phyloP scores from a whole-genome alignment of 2,888 invertebrate genomes.

The Hydropsyche betteni region DNA sequence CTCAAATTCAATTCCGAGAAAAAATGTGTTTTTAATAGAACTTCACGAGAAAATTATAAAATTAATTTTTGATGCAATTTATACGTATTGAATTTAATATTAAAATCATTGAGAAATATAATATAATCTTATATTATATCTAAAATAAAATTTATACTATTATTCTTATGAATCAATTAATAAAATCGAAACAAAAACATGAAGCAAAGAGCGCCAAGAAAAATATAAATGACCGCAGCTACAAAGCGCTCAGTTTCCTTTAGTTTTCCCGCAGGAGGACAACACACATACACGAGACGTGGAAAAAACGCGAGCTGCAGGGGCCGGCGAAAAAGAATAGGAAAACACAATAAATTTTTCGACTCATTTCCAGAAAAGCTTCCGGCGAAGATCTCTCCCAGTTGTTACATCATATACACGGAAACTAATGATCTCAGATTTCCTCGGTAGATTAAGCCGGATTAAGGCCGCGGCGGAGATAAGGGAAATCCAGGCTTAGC shows the following conservation, averaged over 20 bases:
- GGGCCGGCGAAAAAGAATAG: background rate
- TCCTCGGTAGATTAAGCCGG: conserved; percentile 46
- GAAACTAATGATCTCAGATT: conserved; percentile 44
- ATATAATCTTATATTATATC: too few species aligned
- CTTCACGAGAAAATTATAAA: too few species aligned
- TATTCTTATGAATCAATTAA: too few species aligned
- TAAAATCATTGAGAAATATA: too few species aligned
- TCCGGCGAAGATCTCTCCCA: conserved; percentile 24
- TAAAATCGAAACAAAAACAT: background rate
- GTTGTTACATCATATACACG: conserved; percentile 38
- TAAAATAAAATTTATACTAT: too few species aligned
- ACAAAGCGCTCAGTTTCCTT: background rate
- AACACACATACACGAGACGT: background rate
- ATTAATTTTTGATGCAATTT: too few species aligned
- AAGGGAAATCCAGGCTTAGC: conserved; percentile 42
- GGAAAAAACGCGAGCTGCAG: background rate
- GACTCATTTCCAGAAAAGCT: conserved; percentile 31
- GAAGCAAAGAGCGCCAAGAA: background rate
- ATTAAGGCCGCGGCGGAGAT: conserved; percentile 39
- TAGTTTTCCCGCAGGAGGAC: background rate
- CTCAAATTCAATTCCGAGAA: too few species aligned
- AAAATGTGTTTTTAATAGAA: too few species aligned
- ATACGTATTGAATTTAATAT: too few species aligned
- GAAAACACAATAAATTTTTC: conserved; percentile 32
- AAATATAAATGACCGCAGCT: background rate